Evolutionary conservation across 2,888 invertebrate genomes (phyloP).

Genomic region (Microctonus brassicae): DNA sequence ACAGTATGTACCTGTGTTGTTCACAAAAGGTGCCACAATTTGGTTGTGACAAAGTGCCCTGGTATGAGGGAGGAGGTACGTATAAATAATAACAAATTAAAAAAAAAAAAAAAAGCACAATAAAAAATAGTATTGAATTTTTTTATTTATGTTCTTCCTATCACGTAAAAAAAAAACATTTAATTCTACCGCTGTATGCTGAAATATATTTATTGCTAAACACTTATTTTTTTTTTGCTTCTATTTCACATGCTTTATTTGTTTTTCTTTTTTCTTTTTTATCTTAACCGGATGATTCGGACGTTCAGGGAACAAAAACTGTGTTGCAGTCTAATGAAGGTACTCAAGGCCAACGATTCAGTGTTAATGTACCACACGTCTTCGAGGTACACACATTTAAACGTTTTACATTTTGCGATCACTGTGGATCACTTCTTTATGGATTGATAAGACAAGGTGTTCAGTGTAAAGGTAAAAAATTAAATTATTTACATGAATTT

Average conservation of each 20-base stretch:
- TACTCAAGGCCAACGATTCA: slow-evolving; percentile 87
- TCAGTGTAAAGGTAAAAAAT: slow-evolving; percentile 87
- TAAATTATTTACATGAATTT: not conserved
- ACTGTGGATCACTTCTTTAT: slow-evolving; percentile 97
- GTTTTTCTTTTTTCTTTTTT: slow-evolving; percentile 21
- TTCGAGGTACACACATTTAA: slow-evolving; percentile 97
- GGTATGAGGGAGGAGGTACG: slow-evolving; percentile 92
- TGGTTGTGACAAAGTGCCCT: slow-evolving; percentile 98
- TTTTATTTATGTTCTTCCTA: slow-evolving; percentile 17
- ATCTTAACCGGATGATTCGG: slow-evolving; percentile 30
- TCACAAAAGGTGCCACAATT: slow-evolving; percentile 97
- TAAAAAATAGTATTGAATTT: slow-evolving; percentile 13
- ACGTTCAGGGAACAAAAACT: slow-evolving; percentile 51
- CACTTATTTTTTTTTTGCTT: slow-evolving; percentile 26
- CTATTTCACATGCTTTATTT: slow-evolving; percentile 24
- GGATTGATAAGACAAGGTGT: slow-evolving; percentile 96
- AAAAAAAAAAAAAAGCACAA: no score
- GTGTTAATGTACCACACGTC: slow-evolving; percentile 98
- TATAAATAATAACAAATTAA: slow-evolving; percentile 40
- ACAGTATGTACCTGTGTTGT: slow-evolving; percentile 99
- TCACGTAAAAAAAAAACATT: slow-evolving; percentile 25
- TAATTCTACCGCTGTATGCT: slow-evolving; percentile 4
- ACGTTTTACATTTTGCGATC: slow-evolving; percentile 99
- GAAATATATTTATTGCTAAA: slow-evolving; percentile 36
- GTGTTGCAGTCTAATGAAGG: slow-evolving; percentile 72